These are phyloP conservation scores for Neomonachus schauinslandi DNA, from an alignment of 2,113 vertebrate genomes.

Conservation along the genomic window DNA sequence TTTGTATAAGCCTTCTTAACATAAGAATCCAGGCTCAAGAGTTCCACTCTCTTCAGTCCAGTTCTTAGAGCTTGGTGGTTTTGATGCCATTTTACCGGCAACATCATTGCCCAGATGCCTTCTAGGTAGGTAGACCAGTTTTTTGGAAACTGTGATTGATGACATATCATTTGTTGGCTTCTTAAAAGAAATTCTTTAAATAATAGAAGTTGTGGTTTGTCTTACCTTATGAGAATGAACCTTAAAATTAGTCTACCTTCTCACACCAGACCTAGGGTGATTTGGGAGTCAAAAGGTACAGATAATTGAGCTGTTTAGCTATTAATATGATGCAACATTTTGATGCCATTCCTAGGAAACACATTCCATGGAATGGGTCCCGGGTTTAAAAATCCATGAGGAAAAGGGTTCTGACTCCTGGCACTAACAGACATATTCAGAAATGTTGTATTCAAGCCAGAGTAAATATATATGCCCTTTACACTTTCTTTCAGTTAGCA, in stretches of 20 bases:
- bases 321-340: background rate
- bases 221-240: conserved; percentile 23
- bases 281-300: background rate
- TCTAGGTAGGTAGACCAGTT: background rate
- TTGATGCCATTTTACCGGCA: background rate
- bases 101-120: background rate
- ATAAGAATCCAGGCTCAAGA: background rate
- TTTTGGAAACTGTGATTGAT: conserved; percentile 4
- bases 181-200: background rate
- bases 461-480: conserved; percentile 78
- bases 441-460: conserved; percentile 73
- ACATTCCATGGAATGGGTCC: background rate
- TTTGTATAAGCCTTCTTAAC: background rate
- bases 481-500: conserved; percentile 75
- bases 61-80: background rate
- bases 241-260: background rate
- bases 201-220: conserved; percentile 16
- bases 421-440: conserved; percentile 60
- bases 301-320: background rate
- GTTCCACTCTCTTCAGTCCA: background rate
- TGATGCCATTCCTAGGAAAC: conserved; percentile 35
- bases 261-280: background rate
- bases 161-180: background rate
- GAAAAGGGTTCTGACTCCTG: conserved; percentile 71
- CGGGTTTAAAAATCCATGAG: conserved; percentile 44